Evolutionary conservation across 2,888 invertebrate genomes (phyloP).

Genomic region (Bombyx huttoni): DNA sequence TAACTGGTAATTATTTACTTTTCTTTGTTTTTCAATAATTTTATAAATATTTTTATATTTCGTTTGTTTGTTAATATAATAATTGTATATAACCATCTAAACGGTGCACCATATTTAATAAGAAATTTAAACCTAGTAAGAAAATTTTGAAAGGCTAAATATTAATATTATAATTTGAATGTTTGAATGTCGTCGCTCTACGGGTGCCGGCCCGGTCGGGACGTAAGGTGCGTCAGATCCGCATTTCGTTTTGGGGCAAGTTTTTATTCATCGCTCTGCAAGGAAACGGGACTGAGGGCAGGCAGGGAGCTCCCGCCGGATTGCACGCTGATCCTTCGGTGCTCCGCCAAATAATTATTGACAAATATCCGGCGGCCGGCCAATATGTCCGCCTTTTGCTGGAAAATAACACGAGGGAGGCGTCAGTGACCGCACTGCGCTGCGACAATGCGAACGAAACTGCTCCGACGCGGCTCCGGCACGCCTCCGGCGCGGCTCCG

Average conservation of each 20-base stretch:
- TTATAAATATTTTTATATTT: no score
- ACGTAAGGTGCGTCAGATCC: slow-evolving; percentile 3
- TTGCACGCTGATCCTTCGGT: slow-evolving; percentile 73
- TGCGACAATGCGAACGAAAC: slow-evolving; percentile 31
- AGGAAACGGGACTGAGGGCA: slow-evolving; percentile 67
- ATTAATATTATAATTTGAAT: slow-evolving; percentile 17
- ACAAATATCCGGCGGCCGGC: slow-evolving; percentile 73
- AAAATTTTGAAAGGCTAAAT: slow-evolving; percentile 32
- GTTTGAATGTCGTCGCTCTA: neutral
- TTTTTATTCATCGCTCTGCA: slow-evolving; percentile 65
- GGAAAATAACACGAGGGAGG: slow-evolving; percentile 62
- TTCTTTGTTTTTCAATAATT: no score
- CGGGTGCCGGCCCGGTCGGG: no score
- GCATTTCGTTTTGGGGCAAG: slow-evolving; percentile 13
- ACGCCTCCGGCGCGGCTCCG: slow-evolving; percentile 26
- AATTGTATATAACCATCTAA: slow-evolving; percentile 31
- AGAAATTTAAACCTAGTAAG: slow-evolving; percentile 40
- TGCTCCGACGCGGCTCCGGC: slow-evolving; percentile 22
- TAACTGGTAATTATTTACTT: no score
- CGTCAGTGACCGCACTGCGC: slow-evolving; percentile 38
- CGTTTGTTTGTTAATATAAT: slow-evolving; percentile 5
- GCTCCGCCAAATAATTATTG: slow-evolving; percentile 74
- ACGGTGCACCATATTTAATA: slow-evolving; percentile 58
- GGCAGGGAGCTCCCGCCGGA: slow-evolving; percentile 66
- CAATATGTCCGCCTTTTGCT: slow-evolving; percentile 74